Base-by-base conservation (phyloP, 2,888 invertebrate species). In the Smittia sp. region DNA sequence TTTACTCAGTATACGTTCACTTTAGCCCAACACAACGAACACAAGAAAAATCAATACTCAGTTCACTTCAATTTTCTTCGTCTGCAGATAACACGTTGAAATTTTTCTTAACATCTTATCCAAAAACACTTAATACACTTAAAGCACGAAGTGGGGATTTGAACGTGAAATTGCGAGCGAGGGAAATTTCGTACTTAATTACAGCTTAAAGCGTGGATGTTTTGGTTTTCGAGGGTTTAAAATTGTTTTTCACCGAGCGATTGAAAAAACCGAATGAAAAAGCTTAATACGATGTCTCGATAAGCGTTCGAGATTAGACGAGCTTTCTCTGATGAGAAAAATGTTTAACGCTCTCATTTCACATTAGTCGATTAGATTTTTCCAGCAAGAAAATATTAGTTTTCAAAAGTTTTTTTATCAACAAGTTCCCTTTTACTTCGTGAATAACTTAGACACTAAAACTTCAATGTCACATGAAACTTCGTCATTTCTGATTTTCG, bases 41-140 rank as follows among this genome's bases (percentile, higher is more conserved):
- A 46, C 3, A 58, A 22, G 58, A 58, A 58, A 58, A 58, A 58
- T 58, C 58, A 58, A 58, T 58, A 58, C n/a, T 58, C 9, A 58
- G 13, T 22, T 58, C 58, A 58, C 58, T 58, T 58, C 58, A 58
- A 58, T 58, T 58, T 58, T 22, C 58, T 20, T 3, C 58, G 58
- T 58, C 58, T 58, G 58, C 58, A 58, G 22, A 58, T 58, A 58
- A 22, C 58, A 58, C 22, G 58, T 13, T 58, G 58, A 58, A 20
- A 18, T 22, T 18, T 58, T 20, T 18, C 58, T 46, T 7, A 22
- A 22, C 3, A 4, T 58, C 4, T 58, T 58, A 58, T 58, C 58
- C 9, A 58, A 4, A 18, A 58, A n/a, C 18, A 6, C 58, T 58
- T 58, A 4, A 58, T 20, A 22, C 22, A 22, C 22, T 58, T 18